Conservation (phyloP, 1,140 invertebrate species). For the Pseudoatta argentina region DNA sequence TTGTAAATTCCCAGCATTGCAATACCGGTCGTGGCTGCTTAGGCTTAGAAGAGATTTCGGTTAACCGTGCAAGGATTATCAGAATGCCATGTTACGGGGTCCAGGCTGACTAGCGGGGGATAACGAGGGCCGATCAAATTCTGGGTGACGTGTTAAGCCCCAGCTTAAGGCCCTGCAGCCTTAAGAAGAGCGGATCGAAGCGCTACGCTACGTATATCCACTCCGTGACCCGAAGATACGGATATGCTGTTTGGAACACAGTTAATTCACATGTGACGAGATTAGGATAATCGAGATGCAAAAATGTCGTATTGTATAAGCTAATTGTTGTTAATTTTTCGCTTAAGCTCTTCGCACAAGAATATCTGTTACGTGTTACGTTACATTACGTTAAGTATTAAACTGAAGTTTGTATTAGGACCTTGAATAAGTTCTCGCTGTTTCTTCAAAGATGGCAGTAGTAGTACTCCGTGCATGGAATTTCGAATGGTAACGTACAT, state of each 20-base stretch:
- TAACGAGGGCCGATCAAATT: conserved; percentile 67
- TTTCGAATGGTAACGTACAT: too few relatives aligned
- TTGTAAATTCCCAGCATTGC: conserved; percentile 27
- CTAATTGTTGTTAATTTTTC: background rate
- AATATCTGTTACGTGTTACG: too few relatives aligned
- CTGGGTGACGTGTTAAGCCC: conserved; percentile 70
- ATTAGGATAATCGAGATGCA: background rate
- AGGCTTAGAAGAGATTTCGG: conserved; percentile 75
- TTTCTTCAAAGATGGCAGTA: too few relatives aligned
- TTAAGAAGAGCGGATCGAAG: conserved; percentile 56
- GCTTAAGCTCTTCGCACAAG: background rate
- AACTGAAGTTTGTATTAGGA: too few relatives aligned
- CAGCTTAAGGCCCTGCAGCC: conserved; percentile 54
- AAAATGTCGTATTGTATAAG: background rate
- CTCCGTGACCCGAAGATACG: background rate
- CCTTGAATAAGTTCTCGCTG: too few relatives aligned
- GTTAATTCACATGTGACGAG: conserved; percentile 15
- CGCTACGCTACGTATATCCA: background rate
- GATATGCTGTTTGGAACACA: background rate
- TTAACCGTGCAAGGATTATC: conserved; percentile 69
- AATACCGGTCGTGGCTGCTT: conserved; percentile 45
- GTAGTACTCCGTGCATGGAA: too few relatives aligned
- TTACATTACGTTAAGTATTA: too few relatives aligned
- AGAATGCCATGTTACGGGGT: conserved; percentile 65
- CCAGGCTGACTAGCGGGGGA: conserved; percentile 52